Percentiles rank a stretch among this genome's conserved stretches.
phyloP scores from a whole-genome alignment of 2,797 vertebrate species.

The Parauchenoglanis punctatus region DNA sequence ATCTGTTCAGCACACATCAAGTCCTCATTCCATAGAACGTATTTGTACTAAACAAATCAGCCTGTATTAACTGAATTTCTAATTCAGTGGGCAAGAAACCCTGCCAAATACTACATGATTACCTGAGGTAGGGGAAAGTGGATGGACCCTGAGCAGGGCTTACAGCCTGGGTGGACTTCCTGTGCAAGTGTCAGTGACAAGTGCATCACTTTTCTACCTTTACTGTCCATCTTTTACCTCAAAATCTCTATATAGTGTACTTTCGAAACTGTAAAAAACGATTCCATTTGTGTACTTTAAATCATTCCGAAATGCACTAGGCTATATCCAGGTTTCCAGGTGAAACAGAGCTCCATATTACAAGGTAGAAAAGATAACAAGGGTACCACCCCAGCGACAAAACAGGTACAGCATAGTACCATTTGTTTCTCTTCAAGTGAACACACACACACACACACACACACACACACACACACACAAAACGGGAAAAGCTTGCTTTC shows the following conservation, averaged over 20 bases:
- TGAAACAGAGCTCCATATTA: background rate
- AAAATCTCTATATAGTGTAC: background rate
- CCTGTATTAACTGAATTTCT: background rate
- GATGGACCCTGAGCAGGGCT: background rate
- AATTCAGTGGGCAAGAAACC: background rate
- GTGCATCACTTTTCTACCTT: background rate
- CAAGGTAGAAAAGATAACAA: background rate
- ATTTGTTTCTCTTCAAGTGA: too few species aligned
- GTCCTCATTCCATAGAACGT: background rate
- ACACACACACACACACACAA: background rate
- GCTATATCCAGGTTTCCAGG: background rate
- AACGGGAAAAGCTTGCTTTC: background rate
- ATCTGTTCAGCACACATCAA: background rate
- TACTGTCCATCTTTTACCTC: background rate
- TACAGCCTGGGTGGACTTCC: background rate
- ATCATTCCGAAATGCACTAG: background rate
- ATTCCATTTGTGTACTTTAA: background rate
- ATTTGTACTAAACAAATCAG: background rate
- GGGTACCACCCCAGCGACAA: background rate
- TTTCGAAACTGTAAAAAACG: background rate
- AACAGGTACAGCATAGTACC: background rate
- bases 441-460: slow-evolving; percentile 1
- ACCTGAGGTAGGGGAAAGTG: background rate
- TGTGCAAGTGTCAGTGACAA: background rate
- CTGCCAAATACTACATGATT: background rate